These are phyloP conservation scores for Dromas ardeola DNA, from an alignment of 2,113 vertebrate species.

Conservation along the genomic window DNA sequence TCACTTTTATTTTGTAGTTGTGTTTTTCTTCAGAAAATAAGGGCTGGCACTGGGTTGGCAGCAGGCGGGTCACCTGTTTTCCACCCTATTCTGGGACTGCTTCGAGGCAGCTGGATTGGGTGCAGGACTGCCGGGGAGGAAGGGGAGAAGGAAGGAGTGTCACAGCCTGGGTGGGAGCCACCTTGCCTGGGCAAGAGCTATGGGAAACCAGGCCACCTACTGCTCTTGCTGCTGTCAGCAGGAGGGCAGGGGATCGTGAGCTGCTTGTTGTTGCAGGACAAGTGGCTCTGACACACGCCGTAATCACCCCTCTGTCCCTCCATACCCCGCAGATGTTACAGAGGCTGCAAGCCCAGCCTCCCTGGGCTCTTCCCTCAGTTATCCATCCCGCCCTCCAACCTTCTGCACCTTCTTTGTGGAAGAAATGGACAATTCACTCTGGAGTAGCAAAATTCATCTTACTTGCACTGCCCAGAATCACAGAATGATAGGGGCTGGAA, in stretches of 20 bases:
- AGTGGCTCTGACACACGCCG: not conserved
- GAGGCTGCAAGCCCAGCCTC: not conserved
- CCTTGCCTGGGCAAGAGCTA: not conserved
- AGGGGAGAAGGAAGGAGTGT: not conserved
- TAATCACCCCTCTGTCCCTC: not conserved
- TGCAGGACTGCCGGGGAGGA: not conserved
- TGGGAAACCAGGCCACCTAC: not conserved
- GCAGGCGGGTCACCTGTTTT: not conserved
- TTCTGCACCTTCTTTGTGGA: not conserved
- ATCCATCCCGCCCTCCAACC: accelerated
- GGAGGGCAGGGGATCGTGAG: not conserved
- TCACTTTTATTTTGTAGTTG: not conserved
- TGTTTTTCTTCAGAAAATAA: not conserved
- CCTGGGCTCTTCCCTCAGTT: not conserved
- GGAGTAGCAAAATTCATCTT: not conserved
- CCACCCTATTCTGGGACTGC: not conserved
- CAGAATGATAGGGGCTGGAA: too few relatives aligned
- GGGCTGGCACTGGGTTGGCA: not conserved
- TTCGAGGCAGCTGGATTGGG: not conserved
- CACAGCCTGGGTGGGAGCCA: not conserved
- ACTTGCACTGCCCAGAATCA: not conserved
- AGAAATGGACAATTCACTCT: not conserved
- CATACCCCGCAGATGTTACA: not conserved
- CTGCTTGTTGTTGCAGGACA: not conserved
- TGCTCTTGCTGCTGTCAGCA: not conserved